Base-by-base conservation (phyloP, 2,888 invertebrate species). In the Lasius fuliginosus region DNA sequence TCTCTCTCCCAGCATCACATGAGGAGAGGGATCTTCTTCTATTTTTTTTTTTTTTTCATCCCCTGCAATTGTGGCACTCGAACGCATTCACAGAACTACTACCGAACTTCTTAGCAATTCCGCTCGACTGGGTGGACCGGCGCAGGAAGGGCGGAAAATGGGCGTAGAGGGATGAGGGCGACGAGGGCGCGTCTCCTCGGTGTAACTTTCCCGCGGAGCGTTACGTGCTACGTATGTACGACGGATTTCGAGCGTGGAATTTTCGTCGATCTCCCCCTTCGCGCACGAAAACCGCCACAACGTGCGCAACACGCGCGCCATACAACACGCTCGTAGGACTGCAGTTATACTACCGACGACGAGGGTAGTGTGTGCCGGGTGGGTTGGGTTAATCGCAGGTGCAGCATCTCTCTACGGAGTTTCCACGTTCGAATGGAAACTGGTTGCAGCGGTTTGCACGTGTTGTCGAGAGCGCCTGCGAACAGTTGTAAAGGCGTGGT, bases 171-270 rank as follows among this genome's bases (percentile, higher is more conserved):
- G 62, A 58, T 42, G 73, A 56, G 33, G 8, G n/a, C 53, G 53
- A n/a, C 53, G 64, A 40, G 58, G 42, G 49, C 67, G 49, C 62
- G 83, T 27, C 62, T 75, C 75, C 75, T 64, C 58, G 85, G 73
- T 90, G 91, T 92, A 92, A 92, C 92, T 92, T 92, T 91, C 88
- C 90, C 87, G 88, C 91, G 6, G 27, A 92, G 88, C 87, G 90
- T 92, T 92, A 92, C 93, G 92, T 92, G 92, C 89, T 81, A 83
- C 86, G 90, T 91, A 88, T 87, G 88, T 88, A 88, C 90, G 87
- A 90, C 87, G 86, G 84, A 91, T 91, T 87, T 91, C 85, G 56
- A 83, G 58, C 69, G 60, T 60, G 83, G 87, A 88, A 87, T 90
- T 90, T 90, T 89, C 88, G 82, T 64, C 65, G 82, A 46, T 82